Evolutionary conservation across 2,113 vertebrate genomes (phyloP).

Genomic region (Peucedramus taeniatus): DNA sequence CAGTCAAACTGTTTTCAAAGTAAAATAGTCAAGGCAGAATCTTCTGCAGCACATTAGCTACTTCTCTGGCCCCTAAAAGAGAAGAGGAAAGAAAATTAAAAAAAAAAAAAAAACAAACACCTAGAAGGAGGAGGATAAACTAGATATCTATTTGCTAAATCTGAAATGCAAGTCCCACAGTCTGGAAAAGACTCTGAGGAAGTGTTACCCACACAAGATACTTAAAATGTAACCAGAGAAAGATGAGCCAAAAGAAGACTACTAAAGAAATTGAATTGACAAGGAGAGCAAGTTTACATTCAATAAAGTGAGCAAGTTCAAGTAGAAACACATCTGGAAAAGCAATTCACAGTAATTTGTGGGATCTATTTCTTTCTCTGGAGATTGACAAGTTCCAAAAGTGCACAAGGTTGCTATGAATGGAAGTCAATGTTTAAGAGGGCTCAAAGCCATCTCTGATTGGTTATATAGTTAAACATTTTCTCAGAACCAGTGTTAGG

Average conservation of each 20-base stretch:
- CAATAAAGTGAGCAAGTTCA: neutral
- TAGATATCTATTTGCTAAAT: neutral
- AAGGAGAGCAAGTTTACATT: neutral
- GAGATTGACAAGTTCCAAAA: neutral
- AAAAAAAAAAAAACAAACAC: neutral
- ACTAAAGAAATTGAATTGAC: neutral
- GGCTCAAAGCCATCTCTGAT: neutral
- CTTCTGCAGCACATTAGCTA: neutral
- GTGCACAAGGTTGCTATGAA: neutral
- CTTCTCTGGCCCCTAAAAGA: neutral
- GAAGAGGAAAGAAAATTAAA: rapidly evolving
- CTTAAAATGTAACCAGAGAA: neutral
- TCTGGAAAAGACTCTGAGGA: neutral
- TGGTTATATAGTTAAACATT: neutral
- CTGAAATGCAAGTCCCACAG: neutral
- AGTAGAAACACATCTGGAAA: neutral
- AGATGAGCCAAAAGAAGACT: neutral
- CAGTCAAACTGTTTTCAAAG: neutral
- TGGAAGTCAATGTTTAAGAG: neutral
- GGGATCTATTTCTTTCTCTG: neutral
- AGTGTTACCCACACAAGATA: neutral
- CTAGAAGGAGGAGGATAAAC: rapidly evolving
- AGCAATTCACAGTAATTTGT: neutral
- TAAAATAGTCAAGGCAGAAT: neutral
- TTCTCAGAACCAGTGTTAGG: neutral